phyloP scores from a whole-genome alignment of 2,797 vertebrate species.

The Enteromius thamalakanensis region DNA sequence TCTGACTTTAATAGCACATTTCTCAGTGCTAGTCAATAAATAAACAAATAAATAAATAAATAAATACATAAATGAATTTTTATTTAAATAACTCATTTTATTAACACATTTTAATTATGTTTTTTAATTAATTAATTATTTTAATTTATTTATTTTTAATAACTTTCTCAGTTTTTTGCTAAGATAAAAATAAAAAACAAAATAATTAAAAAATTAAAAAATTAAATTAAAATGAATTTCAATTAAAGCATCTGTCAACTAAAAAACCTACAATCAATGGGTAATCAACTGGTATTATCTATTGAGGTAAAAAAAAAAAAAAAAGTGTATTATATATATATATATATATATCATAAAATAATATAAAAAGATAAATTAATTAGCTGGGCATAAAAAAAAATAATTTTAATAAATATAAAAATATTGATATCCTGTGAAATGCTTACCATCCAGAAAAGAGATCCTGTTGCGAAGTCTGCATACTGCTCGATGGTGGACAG shows the following conservation, averaged over 20 bases:
- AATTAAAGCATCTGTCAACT: no score
- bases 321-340: no score
- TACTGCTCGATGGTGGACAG: slow-evolving; percentile 90
- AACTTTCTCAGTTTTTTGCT: background rate
- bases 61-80: background rate
- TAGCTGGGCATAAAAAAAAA: no score
- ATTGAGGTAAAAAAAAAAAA: no score
- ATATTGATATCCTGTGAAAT: background rate
- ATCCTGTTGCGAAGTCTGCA: slow-evolving; percentile 86
- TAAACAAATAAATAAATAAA: background rate
- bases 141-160: no score
- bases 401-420: background rate
- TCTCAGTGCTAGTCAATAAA: background rate
- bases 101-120: no score
- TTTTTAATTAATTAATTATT: no score
- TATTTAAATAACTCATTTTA: background rate
- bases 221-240: background rate
- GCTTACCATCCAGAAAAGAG: slow-evolving; percentile 93
- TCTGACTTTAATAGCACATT: background rate
- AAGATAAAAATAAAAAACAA: background rate
- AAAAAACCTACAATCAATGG: background rate
- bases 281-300: no score
- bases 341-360: no score
- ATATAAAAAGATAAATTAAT: no score
- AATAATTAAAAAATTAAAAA: background rate